Evolutionary conservation across 2,888 invertebrate genomes (phyloP).

Genomic region (Chrysomela aeneicollis): DNA sequence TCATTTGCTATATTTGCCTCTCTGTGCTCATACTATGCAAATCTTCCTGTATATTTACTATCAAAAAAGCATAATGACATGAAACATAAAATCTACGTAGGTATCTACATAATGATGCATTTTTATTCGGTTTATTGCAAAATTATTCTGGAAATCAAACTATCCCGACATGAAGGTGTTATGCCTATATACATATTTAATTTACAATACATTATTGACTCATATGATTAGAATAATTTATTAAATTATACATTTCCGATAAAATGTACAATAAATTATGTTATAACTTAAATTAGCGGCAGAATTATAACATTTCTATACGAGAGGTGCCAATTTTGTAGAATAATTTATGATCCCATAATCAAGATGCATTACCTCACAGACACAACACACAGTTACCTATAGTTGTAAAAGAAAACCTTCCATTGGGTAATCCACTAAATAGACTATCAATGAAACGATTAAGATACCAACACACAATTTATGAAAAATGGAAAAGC

Average conservation of each 20-base stretch:
- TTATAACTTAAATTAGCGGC: slow-evolving; percentile 5
- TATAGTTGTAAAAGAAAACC: too few species aligned
- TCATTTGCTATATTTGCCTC: background rate
- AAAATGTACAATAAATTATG: slow-evolving; percentile 6
- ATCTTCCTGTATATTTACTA: background rate
- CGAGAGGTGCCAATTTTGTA: slow-evolving; percentile 16
- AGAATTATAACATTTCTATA: slow-evolving; percentile 10
- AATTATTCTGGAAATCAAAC: slow-evolving; percentile 19
- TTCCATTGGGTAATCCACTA: too few species aligned
- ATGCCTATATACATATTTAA: slow-evolving; percentile 16
- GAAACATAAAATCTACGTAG: background rate
- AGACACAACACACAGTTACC: background rate
- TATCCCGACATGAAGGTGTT: slow-evolving; percentile 16
- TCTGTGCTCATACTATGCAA: background rate
- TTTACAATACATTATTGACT: slow-evolving; percentile 14
- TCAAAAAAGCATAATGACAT: background rate
- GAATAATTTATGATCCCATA: background rate
- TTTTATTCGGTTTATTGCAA: slow-evolving; percentile 19
- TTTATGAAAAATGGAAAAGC: too few species aligned
- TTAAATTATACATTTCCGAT: slow-evolving; percentile 19
- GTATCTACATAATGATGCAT: slow-evolving; percentile 12
- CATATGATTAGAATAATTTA: slow-evolving; percentile 22
- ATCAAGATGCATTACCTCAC: background rate
- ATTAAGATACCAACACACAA: too few species aligned
- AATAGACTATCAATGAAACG: too few species aligned